Base-by-base conservation (phyloP, 1,140 invertebrate species). In the Eufriesea mexicana region DNA sequence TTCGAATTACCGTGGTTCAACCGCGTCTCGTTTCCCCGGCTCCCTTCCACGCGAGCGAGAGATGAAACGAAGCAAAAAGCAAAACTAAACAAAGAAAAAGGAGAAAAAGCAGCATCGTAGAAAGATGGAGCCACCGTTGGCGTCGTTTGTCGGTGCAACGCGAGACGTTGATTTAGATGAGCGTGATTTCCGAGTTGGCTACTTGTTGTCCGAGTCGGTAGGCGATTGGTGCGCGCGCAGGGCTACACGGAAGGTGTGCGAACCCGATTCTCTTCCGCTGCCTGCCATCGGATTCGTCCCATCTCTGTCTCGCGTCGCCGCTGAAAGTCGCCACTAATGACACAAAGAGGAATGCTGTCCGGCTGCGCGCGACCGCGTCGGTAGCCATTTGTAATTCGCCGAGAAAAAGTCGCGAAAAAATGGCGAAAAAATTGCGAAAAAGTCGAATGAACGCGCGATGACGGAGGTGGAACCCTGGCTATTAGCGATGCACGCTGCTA, bases 241-340 rank as follows among this genome's bases (percentile, higher is more conserved):
- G 68, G 57, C 68, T 86, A 84, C 75, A 76, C 83, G 86, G 72
- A 88, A 85, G 77, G 82, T 66, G 85, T 86, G 81, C 90, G 86
- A 72, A 80, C 72, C 76, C 71, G 84, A 75, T 66, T 79, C 78
- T 79, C 72, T 82, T 81, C 79, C 74, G 71, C 73, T 84, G 57
- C 84, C 67, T 66, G 66, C 75, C 82, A 74, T 71, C 77, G 25
- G 45, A 47, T 42, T 68, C 78, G 25, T 57, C 71, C 59, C 62
- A 61, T 76, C 77, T 64, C 54, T 54, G 49, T 61, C 72, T 28
- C 76, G 75, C 84, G 76, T 88, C 86, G 54, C 72, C 89, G 90
- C 91, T 91, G 91, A 93, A 88, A 93, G 90, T 93, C 88, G 89
- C 92, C 91, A 92, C 93, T 93, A 93, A 93, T 93, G 93, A 93